These are phyloP conservation scores for Acanthopagrus latus DNA, from an alignment of 2,797 vertebrate genomes.

Conservation along the genomic window DNA sequence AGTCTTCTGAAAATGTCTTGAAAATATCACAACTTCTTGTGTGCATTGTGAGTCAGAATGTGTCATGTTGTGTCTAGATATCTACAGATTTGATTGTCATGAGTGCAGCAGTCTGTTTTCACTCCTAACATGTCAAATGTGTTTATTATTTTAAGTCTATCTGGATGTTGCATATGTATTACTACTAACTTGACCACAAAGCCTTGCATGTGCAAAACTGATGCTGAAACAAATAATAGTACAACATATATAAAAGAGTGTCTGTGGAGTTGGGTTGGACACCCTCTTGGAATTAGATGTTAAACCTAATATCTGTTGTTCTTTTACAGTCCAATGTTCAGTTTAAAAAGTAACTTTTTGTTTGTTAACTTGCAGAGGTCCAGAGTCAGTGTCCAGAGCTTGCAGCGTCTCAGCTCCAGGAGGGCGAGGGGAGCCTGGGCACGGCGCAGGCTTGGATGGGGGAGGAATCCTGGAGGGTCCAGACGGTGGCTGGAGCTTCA, in stretches of 20 bases:
- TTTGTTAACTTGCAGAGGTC: conserved; percentile 47
- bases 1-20: background rate
- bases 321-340: background rate
- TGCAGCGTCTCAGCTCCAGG: conserved; percentile 17
- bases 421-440: conserved; percentile 30
- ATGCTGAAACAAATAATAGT: too few species aligned
- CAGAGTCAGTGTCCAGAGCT: conserved; percentile 49
- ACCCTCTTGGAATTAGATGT: too few species aligned
- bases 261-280: too few species aligned
- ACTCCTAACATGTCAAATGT: too few species aligned
- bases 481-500: conserved; percentile 16
- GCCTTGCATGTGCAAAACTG: too few species aligned
- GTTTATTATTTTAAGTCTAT: too few species aligned
- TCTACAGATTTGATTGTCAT: background rate
- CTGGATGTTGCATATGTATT: too few species aligned
- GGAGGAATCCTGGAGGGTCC: conserved; percentile 57
- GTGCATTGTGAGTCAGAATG: background rate
- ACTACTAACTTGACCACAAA: too few species aligned
- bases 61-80: background rate
- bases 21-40: background rate
- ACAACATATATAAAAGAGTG: too few species aligned
- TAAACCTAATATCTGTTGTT: background rate
- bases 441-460: background rate
- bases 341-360: rapidly evolving
- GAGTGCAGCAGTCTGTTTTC: too few species aligned